These are phyloP conservation scores for Melitaea cinxia DNA, from an alignment of 1,140 invertebrate genomes.

Conservation along the genomic window DNA sequence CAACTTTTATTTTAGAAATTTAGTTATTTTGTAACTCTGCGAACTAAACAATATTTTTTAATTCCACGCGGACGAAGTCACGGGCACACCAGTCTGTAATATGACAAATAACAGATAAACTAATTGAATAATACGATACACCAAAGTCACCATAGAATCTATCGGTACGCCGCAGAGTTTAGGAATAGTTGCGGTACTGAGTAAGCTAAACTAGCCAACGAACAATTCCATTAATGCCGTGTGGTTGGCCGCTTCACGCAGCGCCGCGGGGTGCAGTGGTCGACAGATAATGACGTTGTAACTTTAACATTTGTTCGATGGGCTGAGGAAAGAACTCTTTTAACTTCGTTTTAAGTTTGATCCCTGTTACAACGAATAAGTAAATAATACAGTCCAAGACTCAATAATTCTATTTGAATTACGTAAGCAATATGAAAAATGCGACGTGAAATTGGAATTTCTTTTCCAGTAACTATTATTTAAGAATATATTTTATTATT, in stretches of 20 bases:
- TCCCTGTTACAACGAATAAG: too few relatives aligned
- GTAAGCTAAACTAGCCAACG: constrained; percentile 36
- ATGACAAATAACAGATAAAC: not conserved
- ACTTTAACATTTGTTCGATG: constrained; percentile 8
- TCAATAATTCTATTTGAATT: too few relatives aligned
- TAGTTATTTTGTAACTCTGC: too few relatives aligned
- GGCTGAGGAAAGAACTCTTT: not conserved
- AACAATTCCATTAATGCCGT: constrained; percentile 49
- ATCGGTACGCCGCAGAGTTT: constrained; percentile 47
- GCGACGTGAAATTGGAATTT: too few relatives aligned
- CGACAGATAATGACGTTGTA: constrained; percentile 34
- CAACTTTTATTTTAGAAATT: too few relatives aligned
- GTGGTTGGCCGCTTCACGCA: constrained; percentile 29
- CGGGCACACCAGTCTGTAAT: not conserved
- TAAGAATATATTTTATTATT: too few relatives aligned
- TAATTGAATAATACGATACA: not conserved
- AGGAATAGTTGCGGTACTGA: constrained; percentile 47
- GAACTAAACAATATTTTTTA: too few relatives aligned
- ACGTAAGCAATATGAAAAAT: too few relatives aligned
- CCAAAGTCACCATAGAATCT: constrained; percentile 34
- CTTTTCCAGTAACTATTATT: too few relatives aligned
- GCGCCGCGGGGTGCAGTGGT: constrained; percentile 17
- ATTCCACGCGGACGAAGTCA: too few relatives aligned
- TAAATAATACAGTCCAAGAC: too few relatives aligned
- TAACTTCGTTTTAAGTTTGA: too few relatives aligned